Conservation (phyloP, 53 echinoderm and acorn worm genomes). For the Antedon mediterranea region DNA sequence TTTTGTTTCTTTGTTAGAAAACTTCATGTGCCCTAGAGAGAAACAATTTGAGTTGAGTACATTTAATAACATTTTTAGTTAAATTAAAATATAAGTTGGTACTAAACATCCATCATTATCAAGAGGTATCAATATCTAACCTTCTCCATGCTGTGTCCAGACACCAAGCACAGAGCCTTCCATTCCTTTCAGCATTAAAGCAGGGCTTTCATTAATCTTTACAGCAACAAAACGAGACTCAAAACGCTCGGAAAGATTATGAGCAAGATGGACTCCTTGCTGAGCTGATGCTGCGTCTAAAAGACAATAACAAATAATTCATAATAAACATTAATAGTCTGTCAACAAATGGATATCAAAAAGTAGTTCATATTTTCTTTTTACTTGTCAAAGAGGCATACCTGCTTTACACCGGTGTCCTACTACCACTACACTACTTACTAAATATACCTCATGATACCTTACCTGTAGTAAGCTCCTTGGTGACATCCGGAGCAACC, state of each 20-base stretch:
- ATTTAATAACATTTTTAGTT: no score
- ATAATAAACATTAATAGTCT: no score
- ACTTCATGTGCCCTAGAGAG: constrained; percentile 67
- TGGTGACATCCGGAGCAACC: constrained; percentile 53
- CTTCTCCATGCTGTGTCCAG: constrained; percentile 95
- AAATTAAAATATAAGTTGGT: no score
- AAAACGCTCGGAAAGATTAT: constrained; percentile 74
- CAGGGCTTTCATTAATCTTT: constrained; percentile 40
- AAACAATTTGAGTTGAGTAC: no score
- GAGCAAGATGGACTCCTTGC: constrained; percentile 65
- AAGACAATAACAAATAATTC: neutral
- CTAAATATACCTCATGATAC: no score
- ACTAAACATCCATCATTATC: no score
- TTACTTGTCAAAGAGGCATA: no score
- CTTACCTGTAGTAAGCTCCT: no score
- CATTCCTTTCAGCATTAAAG: constrained; percentile 83
- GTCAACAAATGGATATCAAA: no score
- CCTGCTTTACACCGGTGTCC: no score
- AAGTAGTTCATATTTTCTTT: no score
- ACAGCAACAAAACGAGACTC: constrained; percentile 88
- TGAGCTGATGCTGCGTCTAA: constrained; percentile 27
- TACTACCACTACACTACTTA: no score
- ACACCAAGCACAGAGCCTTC: constrained; percentile 77
- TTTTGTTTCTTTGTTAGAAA: constrained; percentile 46
- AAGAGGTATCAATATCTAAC: constrained; percentile 14